Evolutionary conservation across 2,113 vertebrate species (phyloP), one percentile per base, ranked within the genome.

Genomic region (Pimephales promelas): DNA sequence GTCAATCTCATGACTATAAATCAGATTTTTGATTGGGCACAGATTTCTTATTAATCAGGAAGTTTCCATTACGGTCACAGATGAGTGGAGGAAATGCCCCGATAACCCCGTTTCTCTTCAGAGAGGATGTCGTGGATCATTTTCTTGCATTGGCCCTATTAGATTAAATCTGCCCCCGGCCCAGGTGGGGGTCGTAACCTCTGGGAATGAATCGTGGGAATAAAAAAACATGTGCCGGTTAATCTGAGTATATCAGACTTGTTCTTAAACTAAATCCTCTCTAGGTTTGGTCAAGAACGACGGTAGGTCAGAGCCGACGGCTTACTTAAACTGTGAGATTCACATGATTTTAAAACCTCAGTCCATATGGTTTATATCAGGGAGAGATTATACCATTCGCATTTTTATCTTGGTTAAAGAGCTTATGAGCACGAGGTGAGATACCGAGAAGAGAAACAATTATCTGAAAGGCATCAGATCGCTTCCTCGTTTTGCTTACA

Each of bases 21-120:
- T 87, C 83, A 52, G 83, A 82, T 92, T 93, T 89, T 88, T 52
- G 47, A 74, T 74, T 74, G 72, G 90, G 86, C 88, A 88, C 83
- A 78, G 88, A 14, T 84, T 24, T 40, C 40, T 81, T 90, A 92
- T 92, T 92, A 90, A 89, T 90, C 88, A 83, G 88, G 89, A 88
- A 88, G 86, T 89, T 84, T 84, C 88, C 43, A 62, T 79, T 68
- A 34, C 68, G 57, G 87, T 84, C 8, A 36, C 62, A 83, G 75
- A 89, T 93, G 91, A 90, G 91, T 90, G 86, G 86, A 92, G 90
- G 90, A 79, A 22, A 83, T 87, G 79, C 86, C 47, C 82, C 75
- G 87, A 86, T 90, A 87, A 91, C 91, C 90, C 86, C 88, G 87
- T 92, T 92, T 86, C 91, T 91, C 90, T 93, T 89, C 84, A 9